Percentiles rank a stretch among this genome's conserved stretches.
Evolutionary conservation across 2,888 invertebrate species (phyloP).

Genomic region (Augiades crinisus): DNA sequence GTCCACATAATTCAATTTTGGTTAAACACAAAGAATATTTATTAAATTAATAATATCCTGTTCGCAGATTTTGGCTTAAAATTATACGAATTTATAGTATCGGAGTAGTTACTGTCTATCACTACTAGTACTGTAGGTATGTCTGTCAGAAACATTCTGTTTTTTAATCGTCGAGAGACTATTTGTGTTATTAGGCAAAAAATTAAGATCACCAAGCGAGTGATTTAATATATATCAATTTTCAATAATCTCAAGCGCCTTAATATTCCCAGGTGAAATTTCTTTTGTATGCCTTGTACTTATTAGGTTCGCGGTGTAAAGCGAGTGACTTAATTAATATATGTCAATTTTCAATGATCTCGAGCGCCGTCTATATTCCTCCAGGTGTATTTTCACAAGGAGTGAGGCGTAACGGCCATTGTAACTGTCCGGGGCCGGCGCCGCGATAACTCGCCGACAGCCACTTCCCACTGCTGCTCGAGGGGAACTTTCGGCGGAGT

Average conservation of each 20-base stretch:
- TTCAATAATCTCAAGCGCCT: background rate
- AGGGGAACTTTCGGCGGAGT: conserved; percentile 33
- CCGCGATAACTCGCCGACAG: conserved; percentile 15
- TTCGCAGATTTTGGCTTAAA: too few species aligned
- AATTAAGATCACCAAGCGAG: too few species aligned
- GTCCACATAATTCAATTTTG: too few species aligned
- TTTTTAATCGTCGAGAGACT: too few species aligned
- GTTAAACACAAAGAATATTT: too few species aligned
- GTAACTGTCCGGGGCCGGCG: conserved; percentile 13
- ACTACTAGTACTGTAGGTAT: too few species aligned
- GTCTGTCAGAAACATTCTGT: too few species aligned
- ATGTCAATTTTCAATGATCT: background rate
- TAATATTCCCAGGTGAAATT: conserved; percentile 21
- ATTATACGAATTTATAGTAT: too few species aligned
- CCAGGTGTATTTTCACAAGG: conserved; percentile 12
- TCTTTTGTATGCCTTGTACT: too few species aligned
- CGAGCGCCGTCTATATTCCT: conserved; percentile 3
- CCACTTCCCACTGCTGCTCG: conserved; percentile 16
- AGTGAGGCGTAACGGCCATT: conserved; percentile 12
- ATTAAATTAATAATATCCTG: too few species aligned
- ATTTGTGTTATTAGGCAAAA: too few species aligned
- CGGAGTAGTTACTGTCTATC: too few species aligned
- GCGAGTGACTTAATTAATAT: background rate
- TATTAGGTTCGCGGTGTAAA: background rate
- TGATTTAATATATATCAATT: background rate